phyloP scores from a whole-genome alignment of 2,888 invertebrate species.

The Horisme vitalbata region DNA sequence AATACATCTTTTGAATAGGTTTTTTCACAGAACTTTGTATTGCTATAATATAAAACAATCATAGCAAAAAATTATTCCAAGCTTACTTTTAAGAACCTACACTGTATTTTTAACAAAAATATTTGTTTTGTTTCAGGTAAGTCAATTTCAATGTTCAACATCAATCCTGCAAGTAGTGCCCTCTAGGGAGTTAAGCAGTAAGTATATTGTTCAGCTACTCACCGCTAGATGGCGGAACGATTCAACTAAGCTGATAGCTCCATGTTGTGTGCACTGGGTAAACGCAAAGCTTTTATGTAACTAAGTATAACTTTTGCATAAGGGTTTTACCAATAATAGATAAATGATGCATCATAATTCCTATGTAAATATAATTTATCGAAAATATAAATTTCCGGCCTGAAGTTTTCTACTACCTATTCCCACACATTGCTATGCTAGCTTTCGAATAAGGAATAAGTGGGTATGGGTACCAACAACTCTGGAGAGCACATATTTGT shows the following conservation, averaged over 20 bases:
- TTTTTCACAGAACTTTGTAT: constrained; percentile 9
- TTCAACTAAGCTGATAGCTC: neutral
- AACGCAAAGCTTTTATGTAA: no score
- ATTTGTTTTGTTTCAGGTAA: constrained; percentile 81
- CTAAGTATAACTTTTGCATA: no score
- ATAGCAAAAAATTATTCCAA: neutral
- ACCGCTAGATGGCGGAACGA: constrained; percentile 49
- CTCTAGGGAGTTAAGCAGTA: constrained; percentile 40
- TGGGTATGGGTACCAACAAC: no score
- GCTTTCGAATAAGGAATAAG: no score
- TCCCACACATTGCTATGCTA: no score
- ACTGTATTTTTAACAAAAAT: no score
- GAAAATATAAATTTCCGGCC: no score
- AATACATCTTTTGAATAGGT: neutral
- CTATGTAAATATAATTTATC: no score
- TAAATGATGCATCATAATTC: no score
- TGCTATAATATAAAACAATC: neutral
- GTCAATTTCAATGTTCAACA: constrained; percentile 45
- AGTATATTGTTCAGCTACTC: constrained; percentile 50
- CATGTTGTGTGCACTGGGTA: neutral
- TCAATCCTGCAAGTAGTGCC: constrained; percentile 39
- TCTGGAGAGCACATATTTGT: no score
- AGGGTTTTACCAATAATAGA: no score
- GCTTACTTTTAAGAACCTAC: neutral
- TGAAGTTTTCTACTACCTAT: no score